Conservation (phyloP, 1,140 invertebrate genomes). For the Latrodectus geometricus region DNA sequence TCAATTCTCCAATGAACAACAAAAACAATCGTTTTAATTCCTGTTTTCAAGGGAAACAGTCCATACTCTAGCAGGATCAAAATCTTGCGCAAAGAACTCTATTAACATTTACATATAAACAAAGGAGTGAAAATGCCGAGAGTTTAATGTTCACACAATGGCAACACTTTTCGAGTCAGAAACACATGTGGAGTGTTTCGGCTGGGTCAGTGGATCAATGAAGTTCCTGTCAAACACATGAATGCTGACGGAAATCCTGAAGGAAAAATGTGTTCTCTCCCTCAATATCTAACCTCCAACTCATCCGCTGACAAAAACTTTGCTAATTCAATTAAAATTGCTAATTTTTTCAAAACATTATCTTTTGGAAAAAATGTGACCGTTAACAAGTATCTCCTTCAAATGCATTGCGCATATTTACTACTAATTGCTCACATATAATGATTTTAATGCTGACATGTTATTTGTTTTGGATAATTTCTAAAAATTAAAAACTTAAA, state of each 20-base stretch:
- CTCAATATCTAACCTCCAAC: background rate
- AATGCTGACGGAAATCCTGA: background rate
- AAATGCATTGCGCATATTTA: too few relatives aligned
- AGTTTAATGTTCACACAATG: constrained; percentile 1
- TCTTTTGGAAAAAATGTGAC: too few relatives aligned
- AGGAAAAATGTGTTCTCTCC: background rate
- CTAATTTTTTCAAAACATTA: too few relatives aligned
- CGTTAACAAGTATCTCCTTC: too few relatives aligned
- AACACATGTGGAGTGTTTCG: background rate
- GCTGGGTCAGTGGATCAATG: background rate
- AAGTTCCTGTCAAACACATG: background rate
- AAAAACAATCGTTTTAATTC: background rate
- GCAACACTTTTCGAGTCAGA: background rate
- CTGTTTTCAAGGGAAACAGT: background rate
- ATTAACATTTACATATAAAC: background rate
- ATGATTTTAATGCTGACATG: too few relatives aligned
- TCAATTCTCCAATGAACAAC: background rate
- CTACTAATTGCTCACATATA: too few relatives aligned
- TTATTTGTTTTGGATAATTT: too few relatives aligned
- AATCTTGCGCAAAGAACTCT: background rate
- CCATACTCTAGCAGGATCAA: background rate
- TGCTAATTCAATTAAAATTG: background rate
- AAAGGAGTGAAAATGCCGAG: background rate
- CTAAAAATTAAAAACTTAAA: too few relatives aligned
- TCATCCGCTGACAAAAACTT: background rate